Evolutionary conservation across 2,797 vertebrate species (phyloP).

Genomic region (Silurus lanzhouensis): DNA sequence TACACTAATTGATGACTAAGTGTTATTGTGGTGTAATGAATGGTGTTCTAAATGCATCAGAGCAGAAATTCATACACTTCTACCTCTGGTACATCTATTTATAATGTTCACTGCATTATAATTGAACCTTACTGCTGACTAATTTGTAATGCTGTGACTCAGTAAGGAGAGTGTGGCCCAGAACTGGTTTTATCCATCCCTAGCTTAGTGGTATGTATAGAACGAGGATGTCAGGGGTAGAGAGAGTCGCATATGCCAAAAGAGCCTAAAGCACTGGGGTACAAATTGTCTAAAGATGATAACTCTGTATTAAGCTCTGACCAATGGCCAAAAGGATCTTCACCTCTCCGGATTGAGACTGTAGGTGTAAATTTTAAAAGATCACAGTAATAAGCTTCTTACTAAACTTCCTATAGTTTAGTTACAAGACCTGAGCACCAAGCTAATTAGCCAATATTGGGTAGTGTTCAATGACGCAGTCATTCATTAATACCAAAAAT

Average conservation of each 20-base stretch:
- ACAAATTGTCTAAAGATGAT: not conserved
- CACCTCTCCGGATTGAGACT: not conserved
- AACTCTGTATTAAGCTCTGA: not conserved
- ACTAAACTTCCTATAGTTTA: not conserved
- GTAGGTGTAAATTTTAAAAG: not conserved
- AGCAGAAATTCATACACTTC: conserved; percentile 5
- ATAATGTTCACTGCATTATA: not conserved
- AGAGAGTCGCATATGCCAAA: not conserved
- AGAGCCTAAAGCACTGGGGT: not conserved
- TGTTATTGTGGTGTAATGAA: conserved; percentile 10
- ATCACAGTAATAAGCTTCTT: not conserved
- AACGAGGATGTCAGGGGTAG: not conserved
- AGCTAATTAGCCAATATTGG: not conserved
- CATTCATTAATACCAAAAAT: not conserved
- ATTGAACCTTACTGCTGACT: not conserved
- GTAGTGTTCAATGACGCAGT: not conserved
- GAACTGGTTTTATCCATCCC: not conserved
- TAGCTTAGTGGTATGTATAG: not conserved
- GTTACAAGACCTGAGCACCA: not conserved
- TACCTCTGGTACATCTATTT: not conserved
- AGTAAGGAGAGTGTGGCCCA: not conserved
- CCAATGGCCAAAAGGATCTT: conserved; percentile 3
- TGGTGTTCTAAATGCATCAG: not conserved
- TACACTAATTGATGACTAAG: conserved; percentile 19
- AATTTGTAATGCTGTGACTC: not conserved